Conservation (phyloP, 2,113 vertebrate species). For the Ifrita kowaldi region DNA sequence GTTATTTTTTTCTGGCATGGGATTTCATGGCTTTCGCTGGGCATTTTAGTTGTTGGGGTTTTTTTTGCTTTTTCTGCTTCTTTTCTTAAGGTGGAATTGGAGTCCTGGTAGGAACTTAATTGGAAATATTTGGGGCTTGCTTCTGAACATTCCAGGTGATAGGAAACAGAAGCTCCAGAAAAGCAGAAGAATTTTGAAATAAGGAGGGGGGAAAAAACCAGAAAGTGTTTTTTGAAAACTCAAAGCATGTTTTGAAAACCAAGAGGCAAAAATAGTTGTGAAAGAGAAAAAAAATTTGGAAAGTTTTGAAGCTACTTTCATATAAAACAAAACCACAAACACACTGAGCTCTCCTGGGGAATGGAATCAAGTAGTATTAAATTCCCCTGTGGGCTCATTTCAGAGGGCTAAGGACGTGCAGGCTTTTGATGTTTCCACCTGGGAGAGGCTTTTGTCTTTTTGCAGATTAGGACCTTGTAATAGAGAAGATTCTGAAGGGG, state of each 20-base stretch:
- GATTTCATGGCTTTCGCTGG: background rate
- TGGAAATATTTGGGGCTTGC: background rate
- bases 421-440: background rate
- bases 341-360: background rate
- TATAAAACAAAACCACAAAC: background rate
- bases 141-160: background rate
- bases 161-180: background rate
- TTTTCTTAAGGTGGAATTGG: background rate
- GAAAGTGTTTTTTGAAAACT: background rate
- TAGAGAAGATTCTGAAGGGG: background rate
- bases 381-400: background rate
- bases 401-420: background rate
- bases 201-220: background rate
- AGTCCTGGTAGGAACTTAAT: background rate
- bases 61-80: background rate
- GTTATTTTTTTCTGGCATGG: accelerated
- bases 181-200: background rate
- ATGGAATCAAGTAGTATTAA: background rate
- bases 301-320: background rate
- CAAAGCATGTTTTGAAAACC: background rate
- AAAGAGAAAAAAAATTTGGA: background rate
- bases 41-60: background rate
- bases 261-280: background rate
- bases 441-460: background rate
- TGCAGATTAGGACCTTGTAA: background rate